phyloP scores from a whole-genome alignment of 2,797 vertebrate species.

The Eptatretus atami region DNA sequence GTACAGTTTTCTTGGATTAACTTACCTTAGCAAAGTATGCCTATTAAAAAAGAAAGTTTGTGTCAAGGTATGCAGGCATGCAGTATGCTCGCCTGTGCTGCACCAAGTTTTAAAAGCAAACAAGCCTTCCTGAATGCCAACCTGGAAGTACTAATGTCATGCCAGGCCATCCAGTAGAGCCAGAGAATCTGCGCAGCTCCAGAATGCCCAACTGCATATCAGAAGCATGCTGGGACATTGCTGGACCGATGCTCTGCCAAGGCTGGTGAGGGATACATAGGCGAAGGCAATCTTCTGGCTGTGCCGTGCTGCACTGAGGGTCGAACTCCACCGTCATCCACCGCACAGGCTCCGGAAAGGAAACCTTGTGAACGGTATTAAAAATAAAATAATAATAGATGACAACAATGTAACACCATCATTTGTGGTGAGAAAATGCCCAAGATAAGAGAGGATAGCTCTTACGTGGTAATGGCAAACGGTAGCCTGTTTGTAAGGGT shows the following conservation, averaged over 20 bases:
- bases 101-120: no score
- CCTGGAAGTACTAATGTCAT: slow-evolving; percentile 72
- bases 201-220: slow-evolving; percentile 12
- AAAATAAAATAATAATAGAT: no score
- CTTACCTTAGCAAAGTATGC: no score
- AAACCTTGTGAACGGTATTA: slow-evolving; percentile 22
- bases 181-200: slow-evolving; percentile 77
- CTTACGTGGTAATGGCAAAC: slow-evolving; percentile 75
- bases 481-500: slow-evolving; percentile 73
- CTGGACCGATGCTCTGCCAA: slow-evolving; percentile 38
- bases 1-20: no score
- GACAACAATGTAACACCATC: no score
- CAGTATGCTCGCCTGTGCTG: no score
- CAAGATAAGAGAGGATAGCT: no score
- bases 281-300: slow-evolving; percentile 71
- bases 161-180: slow-evolving; percentile 63
- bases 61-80: no score
- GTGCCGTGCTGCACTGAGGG: slow-evolving; percentile 77
- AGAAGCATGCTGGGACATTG: slow-evolving; percentile 18
- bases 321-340: slow-evolving; percentile 95
- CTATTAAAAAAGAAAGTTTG: no score
- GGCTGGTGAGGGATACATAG: slow-evolving; percentile 62
- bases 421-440: no score
- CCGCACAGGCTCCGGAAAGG: slow-evolving; percentile 77
- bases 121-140: slow-evolving; percentile 12